A percentile compares a stretch with the other conserved stretches of the same genome.
Conservation (phyloP, 2,888 invertebrate genomes). For the Busseola fusca region DNA sequence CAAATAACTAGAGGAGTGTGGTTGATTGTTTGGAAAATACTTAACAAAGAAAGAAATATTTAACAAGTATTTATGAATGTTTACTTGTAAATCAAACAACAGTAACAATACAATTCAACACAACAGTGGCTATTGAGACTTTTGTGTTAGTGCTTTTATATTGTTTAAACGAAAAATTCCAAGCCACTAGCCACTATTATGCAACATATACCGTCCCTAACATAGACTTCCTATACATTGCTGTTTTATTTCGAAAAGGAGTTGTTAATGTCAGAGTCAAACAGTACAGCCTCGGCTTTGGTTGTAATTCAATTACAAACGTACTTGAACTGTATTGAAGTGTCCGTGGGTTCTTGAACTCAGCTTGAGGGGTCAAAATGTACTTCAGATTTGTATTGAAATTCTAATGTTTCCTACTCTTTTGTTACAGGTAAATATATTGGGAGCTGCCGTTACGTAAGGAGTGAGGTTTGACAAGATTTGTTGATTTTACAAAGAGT, state of each 20-base stretch:
- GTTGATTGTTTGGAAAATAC: conserved; percentile 19
- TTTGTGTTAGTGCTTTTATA: conserved; percentile 55
- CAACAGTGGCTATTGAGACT: conserved; percentile 64
- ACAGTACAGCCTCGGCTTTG: conserved; percentile 69
- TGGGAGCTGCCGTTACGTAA: conserved; percentile 42
- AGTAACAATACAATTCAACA: conserved; percentile 54
- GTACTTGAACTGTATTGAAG: conserved; percentile 58
- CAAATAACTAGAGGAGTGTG: neutral
- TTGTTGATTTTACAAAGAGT: conserved; percentile 20
- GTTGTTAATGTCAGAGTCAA: conserved; percentile 68
- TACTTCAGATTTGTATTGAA: conserved; percentile 62
- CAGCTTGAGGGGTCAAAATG: conserved; percentile 60
- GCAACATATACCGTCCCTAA: conserved; percentile 63
- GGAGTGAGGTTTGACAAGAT: conserved; percentile 50
- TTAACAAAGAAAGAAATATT: conserved; percentile 38
- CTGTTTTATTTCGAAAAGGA: conserved; percentile 66
- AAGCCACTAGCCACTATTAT: conserved; percentile 65
- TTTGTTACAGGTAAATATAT: conserved; percentile 74
- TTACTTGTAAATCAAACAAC: conserved; percentile 45
- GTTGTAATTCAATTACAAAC: conserved; percentile 65
- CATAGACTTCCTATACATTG: conserved; percentile 69
- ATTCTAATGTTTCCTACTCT: conserved; percentile 62
- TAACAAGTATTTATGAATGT: conserved; percentile 35
- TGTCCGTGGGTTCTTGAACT: conserved; percentile 67
- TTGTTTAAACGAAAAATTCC: conserved; percentile 80